phyloP scores from a whole-genome alignment of 2,797 vertebrate species.

The Erethizon dorsatum region DNA sequence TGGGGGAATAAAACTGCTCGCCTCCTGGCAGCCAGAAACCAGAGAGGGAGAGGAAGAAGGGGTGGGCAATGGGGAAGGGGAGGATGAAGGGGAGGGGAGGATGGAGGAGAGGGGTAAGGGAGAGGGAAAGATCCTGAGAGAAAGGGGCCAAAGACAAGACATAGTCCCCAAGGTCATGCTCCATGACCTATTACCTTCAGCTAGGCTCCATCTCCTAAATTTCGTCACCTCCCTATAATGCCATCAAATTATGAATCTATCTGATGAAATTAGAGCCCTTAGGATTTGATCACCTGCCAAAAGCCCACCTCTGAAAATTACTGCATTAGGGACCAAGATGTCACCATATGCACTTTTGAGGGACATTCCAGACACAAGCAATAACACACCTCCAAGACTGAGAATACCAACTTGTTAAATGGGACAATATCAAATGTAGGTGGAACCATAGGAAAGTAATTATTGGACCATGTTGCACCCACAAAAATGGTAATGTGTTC shows the following conservation, averaged over 20 bases:
- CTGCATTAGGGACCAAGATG: background rate
- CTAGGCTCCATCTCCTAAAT: background rate
- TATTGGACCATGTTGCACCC: background rate
- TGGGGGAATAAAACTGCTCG: background rate
- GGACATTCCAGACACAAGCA: background rate
- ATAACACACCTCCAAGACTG: background rate
- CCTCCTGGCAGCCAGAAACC: background rate
- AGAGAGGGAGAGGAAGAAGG: background rate
- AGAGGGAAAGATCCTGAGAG: background rate
- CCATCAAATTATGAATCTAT: background rate
- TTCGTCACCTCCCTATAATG: background rate
- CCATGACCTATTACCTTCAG: background rate
- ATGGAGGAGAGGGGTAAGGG: background rate
- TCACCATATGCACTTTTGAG: background rate
- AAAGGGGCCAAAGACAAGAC: background rate
- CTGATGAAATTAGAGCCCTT: background rate
- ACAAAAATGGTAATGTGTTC: background rate
- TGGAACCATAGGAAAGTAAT: background rate
- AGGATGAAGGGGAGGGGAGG: background rate
- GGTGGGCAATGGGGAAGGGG: background rate
- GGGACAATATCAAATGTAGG: background rate
- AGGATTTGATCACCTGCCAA: background rate
- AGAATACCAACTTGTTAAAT: background rate
- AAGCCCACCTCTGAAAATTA: background rate
- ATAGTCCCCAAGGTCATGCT: background rate